phyloP scores from a whole-genome alignment of 1,140 invertebrate genomes.

The Reticulitermes speratus region DNA sequence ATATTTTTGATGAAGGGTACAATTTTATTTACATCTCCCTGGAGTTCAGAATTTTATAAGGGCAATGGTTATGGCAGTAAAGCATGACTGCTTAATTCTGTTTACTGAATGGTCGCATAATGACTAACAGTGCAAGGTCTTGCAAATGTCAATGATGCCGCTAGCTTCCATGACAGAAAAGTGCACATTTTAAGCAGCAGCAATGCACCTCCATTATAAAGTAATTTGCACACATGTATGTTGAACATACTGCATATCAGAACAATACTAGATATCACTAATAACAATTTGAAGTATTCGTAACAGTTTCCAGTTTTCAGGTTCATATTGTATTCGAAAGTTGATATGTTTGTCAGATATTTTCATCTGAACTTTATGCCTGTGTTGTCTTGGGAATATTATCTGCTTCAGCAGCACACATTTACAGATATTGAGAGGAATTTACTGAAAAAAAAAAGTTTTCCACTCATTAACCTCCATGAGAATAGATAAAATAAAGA shows the following conservation, averaged over 20 bases:
- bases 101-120: not conserved
- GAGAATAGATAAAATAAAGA: no score
- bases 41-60: not conserved
- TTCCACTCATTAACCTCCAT: no score
- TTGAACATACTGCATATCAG: not conserved
- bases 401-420: no score
- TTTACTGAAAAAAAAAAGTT: no score
- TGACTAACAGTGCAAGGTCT: not conserved
- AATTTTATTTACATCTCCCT: not conserved
- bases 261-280: not conserved
- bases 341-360: no score
- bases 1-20: not conserved
- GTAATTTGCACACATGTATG: not conserved
- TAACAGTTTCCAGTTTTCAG: no score
- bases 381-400: no score
- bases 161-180: slow-evolving; percentile 21
- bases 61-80: not conserved
- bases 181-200: not conserved
- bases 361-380: no score
- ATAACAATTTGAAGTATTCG: no score
- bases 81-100: not conserved
- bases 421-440: no score
- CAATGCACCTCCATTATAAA: not conserved
- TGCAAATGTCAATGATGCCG: slow-evolving; percentile 30
- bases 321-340: no score